phyloP scores from a whole-genome alignment of 2,797 vertebrate genomes.

The Chelonia mydas region DNA sequence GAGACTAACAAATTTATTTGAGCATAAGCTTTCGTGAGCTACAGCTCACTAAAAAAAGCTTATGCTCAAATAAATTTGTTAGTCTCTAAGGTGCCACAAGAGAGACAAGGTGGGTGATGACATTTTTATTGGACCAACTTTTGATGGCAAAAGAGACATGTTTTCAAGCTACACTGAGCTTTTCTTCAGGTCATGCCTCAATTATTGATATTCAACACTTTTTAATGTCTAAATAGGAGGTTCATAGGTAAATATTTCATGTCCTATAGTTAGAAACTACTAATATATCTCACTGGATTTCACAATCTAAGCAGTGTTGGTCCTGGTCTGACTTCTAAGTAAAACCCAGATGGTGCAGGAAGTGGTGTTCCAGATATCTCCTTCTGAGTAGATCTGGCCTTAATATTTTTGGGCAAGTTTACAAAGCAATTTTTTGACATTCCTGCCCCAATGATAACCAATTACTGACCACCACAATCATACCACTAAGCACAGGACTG shows the following conservation, averaged over 20 bases:
- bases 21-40: no score
- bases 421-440: no score
- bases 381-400: no score
- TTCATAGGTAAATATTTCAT: not conserved
- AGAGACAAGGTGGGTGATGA: not conserved
- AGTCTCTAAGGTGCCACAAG: not conserved
- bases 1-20: no score
- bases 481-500: no score
- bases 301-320: not conserved
- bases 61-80: no score
- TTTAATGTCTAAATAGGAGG: conserved; percentile 16
- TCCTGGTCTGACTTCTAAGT: not conserved
- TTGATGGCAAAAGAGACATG: not conserved
- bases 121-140: not conserved
- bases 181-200: not conserved
- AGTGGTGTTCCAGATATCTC: not conserved
- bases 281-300: conserved; percentile 1
- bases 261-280: not conserved
- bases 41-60: no score
- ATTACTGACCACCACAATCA: no score
- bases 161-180: not conserved
- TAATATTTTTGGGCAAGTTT: no score
- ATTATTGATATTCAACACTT: conserved; percentile 46
- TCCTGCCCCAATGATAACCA: no score
- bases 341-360: not conserved